Conservation (phyloP, 2,888 invertebrate genomes). For the Agapostemon virescens region DNA sequence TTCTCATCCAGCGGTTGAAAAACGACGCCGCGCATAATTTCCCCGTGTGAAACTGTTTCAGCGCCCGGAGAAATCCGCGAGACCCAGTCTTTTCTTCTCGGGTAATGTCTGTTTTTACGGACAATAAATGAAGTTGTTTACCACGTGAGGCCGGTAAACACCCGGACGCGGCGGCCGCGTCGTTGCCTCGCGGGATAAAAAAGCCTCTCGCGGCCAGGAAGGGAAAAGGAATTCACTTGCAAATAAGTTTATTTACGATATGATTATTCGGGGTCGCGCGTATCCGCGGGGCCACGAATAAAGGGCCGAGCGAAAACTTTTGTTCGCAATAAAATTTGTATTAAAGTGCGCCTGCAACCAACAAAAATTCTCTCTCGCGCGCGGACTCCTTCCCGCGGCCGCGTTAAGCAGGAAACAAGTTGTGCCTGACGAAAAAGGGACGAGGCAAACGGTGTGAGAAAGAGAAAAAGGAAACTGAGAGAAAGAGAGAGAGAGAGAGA, state of each 20-base stretch:
- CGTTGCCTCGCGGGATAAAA: background rate
- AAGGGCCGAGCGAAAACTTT: slow-evolving; percentile 28
- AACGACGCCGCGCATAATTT: slow-evolving; percentile 7
- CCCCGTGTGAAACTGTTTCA: slow-evolving; percentile 9
- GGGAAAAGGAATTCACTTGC: slow-evolving; percentile 40
- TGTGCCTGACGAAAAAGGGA: slow-evolving; percentile 7
- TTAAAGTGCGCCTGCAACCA: background rate
- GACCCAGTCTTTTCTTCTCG: background rate
- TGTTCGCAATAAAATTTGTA: slow-evolving; percentile 32
- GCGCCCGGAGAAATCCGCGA: slow-evolving; percentile 3
- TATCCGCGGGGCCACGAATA: slow-evolving; percentile 13
- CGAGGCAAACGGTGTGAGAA: background rate
- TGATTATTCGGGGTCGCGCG: slow-evolving; percentile 35
- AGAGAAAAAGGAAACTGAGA: background rate
- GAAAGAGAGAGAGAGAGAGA: background rate
- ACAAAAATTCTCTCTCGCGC: background rate
- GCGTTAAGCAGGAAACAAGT: slow-evolving; percentile 30
- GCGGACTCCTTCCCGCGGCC: slow-evolving; percentile 5
- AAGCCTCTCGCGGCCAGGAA: background rate
- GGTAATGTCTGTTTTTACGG: slow-evolving; percentile 37
- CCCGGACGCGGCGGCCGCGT: background rate
- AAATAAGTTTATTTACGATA: slow-evolving; percentile 49
- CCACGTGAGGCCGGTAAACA: slow-evolving; percentile 25
- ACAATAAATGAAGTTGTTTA: slow-evolving; percentile 47
- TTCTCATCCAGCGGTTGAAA: slow-evolving; percentile 6